Percentiles rank a stretch among this genome's conserved stretches.
Evolutionary conservation across 2,797 vertebrate genomes (phyloP).

Genomic region (Hirundo rustica): DNA sequence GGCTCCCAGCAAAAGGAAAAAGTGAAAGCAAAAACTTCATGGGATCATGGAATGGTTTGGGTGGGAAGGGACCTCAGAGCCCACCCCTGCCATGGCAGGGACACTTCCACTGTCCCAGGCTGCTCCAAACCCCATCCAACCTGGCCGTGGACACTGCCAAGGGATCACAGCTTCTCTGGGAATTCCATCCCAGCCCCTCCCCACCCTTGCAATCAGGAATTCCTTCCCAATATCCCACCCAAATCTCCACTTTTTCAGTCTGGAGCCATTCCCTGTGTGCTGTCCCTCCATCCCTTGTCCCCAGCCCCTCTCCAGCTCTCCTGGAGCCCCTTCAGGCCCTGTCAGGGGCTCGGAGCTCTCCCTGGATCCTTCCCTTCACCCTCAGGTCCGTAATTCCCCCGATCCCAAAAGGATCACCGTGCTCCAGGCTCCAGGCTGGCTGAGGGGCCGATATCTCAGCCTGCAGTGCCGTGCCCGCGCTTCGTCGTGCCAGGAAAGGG

Average conservation of each 20-base stretch:
- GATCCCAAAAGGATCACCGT: constrained; percentile 41
- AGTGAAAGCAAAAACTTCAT: not conserved
- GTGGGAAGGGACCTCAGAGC: rapidly evolving
- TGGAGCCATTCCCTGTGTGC: not conserved
- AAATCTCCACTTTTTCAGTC: rapidly evolving
- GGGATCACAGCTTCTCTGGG: not conserved
- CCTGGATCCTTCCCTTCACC: rapidly evolving
- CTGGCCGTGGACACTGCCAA: not conserved
- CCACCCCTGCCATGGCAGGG: not conserved
- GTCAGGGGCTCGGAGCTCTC: not conserved
- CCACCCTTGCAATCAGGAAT: not conserved
- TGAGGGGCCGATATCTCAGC: constrained; percentile 71
- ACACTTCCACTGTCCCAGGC: not conserved
- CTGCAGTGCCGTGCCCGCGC: constrained; percentile 57
- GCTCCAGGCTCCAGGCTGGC: constrained; percentile 48
- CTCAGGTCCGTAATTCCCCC: rapidly evolving
- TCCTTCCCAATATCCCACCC: not conserved
- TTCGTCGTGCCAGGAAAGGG: constrained; percentile 55
- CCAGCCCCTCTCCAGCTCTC: not conserved
- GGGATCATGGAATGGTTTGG: rapidly evolving
- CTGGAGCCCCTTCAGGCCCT: not conserved
- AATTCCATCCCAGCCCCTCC: rapidly evolving
- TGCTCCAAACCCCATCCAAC: not conserved
- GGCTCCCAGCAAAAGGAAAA: not conserved
- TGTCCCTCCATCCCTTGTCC: not conserved